These are phyloP conservation scores for Clamator glandarius DNA, from an alignment of 2,797 vertebrate species.

Conservation along the genomic window DNA sequence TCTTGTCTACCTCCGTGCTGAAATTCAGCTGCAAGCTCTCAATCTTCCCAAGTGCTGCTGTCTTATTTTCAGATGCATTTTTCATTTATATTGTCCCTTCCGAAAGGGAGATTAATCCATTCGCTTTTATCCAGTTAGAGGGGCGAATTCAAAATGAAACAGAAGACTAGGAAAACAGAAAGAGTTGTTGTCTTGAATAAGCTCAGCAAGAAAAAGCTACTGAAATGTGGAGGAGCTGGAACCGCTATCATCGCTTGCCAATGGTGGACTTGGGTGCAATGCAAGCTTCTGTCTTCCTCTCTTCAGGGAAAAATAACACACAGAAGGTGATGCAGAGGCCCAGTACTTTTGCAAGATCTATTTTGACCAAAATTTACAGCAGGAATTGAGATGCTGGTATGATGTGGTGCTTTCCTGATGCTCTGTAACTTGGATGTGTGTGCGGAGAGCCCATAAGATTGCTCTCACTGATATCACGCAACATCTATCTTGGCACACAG, in stretches of 20 bases:
- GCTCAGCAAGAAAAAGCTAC: neutral
- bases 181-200: neutral
- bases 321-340: neutral
- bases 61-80: neutral
- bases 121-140: neutral
- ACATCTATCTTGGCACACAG: neutral
- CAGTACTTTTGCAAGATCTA: neutral
- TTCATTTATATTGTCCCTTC: neutral
- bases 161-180: neutral
- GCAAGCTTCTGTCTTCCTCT: neutral
- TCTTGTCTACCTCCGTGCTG: neutral
- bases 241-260: neutral
- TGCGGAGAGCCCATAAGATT: neutral
- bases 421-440: neutral
- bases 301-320: neutral
- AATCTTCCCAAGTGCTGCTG: neutral
- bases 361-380: neutral
- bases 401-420: neutral
- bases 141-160: neutral
- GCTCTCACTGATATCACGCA: neutral
- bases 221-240: neutral
- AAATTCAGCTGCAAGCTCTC: constrained; percentile 33
- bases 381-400: neutral
- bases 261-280: neutral
- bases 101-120: neutral